A percentile compares a stretch with the other conserved stretches of the same genome.
phyloP scores from a whole-genome alignment of 2,113 vertebrate genomes.

The Chloropsis hardwickii region DNA sequence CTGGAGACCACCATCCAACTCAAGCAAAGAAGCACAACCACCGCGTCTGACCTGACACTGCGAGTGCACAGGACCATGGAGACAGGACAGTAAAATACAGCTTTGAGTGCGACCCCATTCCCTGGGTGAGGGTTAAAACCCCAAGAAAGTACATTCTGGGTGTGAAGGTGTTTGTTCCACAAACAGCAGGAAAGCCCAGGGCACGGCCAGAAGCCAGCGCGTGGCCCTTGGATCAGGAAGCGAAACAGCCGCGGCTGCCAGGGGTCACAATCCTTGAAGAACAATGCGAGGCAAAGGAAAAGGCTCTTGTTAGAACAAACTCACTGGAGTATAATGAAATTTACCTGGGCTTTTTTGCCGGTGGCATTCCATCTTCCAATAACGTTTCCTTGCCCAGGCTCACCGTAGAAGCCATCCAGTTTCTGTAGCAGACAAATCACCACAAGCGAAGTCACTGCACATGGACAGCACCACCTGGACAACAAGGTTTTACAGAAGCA shows the following conservation, averaged over 20 bases:
- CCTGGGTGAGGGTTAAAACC: not conserved
- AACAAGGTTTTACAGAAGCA: not conserved
- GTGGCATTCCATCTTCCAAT: conserved; percentile 82
- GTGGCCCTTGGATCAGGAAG: not conserved
- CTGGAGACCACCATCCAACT: not conserved
- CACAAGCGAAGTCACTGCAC: not conserved
- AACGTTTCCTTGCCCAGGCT: conserved; percentile 79
- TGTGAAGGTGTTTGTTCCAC: not conserved
- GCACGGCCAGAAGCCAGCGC: not conserved
- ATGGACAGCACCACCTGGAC: not conserved
- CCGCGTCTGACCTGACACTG: rapidly evolving
- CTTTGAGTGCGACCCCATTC: not conserved
- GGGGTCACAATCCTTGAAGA: not conserved
- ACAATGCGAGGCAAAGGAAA: not conserved
- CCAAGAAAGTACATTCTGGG: rapidly evolving
- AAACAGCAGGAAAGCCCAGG: not conserved
- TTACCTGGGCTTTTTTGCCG: conserved; percentile 92
- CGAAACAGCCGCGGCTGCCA: rapidly evolving
- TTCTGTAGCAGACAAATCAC: conserved; percentile 69
- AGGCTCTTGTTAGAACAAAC: not conserved
- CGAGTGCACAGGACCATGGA: rapidly evolving
- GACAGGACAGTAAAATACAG: not conserved
- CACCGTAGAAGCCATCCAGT: conserved; percentile 90
- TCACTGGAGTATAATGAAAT: not conserved
- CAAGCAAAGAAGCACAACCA: rapidly evolving